phyloP scores from a whole-genome alignment of 2,113 vertebrate species.

The Meles meles region DNA sequence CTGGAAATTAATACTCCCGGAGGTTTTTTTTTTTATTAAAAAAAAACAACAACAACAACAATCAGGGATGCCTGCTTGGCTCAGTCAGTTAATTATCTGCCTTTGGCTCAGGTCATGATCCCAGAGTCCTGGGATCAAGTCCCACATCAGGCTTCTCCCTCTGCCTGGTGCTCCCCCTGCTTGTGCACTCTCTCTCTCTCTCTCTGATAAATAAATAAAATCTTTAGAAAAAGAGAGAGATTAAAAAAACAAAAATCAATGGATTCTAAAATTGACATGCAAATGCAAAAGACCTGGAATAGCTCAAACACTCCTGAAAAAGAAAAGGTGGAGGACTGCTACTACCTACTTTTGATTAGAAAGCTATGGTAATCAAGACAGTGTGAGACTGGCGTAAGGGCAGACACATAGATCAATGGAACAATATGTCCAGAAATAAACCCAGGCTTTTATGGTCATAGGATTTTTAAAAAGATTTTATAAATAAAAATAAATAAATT shows the following conservation, averaged over 20 bases:
- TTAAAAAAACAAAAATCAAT: background rate
- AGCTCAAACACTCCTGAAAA: background rate
- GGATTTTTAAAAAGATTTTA: background rate
- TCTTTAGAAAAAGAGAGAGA: no score
- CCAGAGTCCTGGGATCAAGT: no score
- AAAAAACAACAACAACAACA: no score
- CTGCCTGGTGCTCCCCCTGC: no score
- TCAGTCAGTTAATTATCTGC: no score
- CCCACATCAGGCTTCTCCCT: no score
- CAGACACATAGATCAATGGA: background rate
- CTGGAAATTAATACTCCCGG: background rate
- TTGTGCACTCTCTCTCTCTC: no score
- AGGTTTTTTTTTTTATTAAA: background rate
- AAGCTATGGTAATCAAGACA: background rate
- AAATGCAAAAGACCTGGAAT: background rate
- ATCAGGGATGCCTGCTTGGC: no score
- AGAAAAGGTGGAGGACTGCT: background rate
- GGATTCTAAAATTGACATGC: background rate
- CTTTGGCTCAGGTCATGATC: no score
- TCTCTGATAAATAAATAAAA: no score
- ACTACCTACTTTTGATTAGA: background rate
- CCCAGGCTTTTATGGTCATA: background rate
- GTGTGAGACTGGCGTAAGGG: background rate
- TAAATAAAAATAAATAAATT: no score
- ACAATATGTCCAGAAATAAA: background rate